Evolutionary conservation across 2,888 invertebrate genomes (phyloP).

Genomic region (Agriopis marginaria): DNA sequence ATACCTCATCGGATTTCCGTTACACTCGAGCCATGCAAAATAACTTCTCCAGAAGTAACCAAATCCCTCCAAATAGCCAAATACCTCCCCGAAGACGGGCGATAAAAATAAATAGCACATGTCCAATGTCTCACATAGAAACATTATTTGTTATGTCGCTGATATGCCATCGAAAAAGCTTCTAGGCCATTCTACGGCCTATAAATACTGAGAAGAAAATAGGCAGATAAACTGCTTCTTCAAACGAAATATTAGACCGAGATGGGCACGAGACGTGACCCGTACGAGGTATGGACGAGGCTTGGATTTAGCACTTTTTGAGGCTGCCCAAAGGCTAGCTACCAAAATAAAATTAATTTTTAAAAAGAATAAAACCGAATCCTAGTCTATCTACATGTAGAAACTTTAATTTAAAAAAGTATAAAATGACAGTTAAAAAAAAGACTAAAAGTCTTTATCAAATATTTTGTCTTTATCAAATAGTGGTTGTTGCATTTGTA

Average conservation of each 20-base stretch:
- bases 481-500: no score
- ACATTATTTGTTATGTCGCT: constrained; percentile 29
- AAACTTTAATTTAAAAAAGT: no score
- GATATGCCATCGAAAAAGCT: constrained; percentile 25
- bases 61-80: constrained; percentile 7
- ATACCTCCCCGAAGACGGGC: constrained; percentile 18
- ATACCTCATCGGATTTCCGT: neutral
- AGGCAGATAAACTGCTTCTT: neutral
- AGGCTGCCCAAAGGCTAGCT: no score
- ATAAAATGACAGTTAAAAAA: no score
- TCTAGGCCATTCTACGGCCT: constrained; percentile 6
- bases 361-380: no score
- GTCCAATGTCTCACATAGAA: constrained; percentile 19
- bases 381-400: no score
- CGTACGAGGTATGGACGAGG: no score
- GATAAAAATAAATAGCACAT: constrained; percentile 30
- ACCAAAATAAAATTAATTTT: no score
- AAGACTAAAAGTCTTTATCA: no score
- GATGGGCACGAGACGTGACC: no score
- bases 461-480: no score
- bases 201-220: neutral
- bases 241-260: neutral
- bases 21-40: neutral
- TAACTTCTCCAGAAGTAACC: constrained; percentile 5
- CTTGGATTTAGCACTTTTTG: no score